Evolutionary conservation across 2,888 invertebrate genomes (phyloP).

Genomic region (Erebia epiphron): DNA sequence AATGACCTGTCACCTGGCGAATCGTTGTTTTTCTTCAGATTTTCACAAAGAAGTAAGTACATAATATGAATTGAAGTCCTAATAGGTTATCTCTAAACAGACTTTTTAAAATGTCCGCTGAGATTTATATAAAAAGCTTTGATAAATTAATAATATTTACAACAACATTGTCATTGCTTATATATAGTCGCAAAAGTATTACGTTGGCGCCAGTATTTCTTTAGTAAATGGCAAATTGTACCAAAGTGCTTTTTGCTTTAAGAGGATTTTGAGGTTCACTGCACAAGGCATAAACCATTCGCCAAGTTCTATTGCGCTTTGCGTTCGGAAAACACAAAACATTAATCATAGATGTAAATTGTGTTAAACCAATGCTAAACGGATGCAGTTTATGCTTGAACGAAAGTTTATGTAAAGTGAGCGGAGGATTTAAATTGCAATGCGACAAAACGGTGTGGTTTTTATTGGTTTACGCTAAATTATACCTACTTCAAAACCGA

Average conservation of each 20-base stretch:
- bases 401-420: background rate
- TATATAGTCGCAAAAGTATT: background rate
- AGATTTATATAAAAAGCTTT: too few species aligned
- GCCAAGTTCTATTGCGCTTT: conserved; percentile 4
- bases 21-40: too few species aligned
- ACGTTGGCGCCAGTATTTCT: background rate
- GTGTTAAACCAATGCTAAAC: conserved; percentile 11
- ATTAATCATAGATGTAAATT: conserved; percentile 16
- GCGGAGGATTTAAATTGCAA: background rate
- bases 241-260: conserved; percentile 4
- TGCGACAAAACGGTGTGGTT: background rate
- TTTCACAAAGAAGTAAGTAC: too few species aligned
- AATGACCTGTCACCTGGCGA: too few species aligned
- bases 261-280: conserved; percentile 5
- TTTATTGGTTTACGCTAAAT: too few species aligned
- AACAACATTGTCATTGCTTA: background rate
- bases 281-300: conserved; percentile 14
- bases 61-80: too few species aligned
- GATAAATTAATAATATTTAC: too few species aligned
- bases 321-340: conserved; percentile 15
- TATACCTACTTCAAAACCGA: too few species aligned
- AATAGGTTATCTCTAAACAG: too few species aligned
- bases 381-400: conserved; percentile 15
- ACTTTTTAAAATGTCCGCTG: too few species aligned
- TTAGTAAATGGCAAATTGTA: conserved; percentile 7